These are phyloP conservation scores for Brienomyrus brachyistius DNA, from an alignment of 2,113 vertebrate genomes.

Conservation along the genomic window DNA sequence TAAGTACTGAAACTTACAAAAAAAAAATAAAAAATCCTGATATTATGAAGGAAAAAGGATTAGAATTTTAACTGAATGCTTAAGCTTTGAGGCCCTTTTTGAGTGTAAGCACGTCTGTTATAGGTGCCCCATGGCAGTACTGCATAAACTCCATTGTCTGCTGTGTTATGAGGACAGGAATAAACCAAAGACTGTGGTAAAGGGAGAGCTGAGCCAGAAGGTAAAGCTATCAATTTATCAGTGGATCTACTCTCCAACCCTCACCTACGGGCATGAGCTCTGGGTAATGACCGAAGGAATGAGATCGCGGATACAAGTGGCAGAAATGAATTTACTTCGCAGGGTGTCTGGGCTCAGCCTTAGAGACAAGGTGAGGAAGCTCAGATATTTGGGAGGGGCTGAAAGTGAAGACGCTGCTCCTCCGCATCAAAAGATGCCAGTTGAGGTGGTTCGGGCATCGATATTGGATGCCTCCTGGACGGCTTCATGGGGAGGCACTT, in stretches of 20 bases:
- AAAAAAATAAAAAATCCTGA: not conserved
- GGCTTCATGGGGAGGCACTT: not conserved
- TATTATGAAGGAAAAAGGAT: not conserved
- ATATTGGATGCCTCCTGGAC: not conserved
- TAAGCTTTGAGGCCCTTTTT: not conserved
- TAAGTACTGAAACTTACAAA: not conserved
- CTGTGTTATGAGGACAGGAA: not conserved
- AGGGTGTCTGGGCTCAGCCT: not conserved
- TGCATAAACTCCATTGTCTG: not conserved
- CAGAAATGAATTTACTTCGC: not conserved
- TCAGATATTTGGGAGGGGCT: not conserved
- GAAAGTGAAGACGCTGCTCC: not conserved
- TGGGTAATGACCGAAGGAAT: not conserved
- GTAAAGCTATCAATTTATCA: not conserved
- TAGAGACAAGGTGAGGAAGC: not conserved
- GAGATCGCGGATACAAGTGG: not conserved
- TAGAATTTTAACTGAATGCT: not conserved
- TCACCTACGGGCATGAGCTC: not conserved
- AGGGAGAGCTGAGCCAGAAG: not conserved
- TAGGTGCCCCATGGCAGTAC: not conserved
- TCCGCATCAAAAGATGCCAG: not conserved
- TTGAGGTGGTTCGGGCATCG: not conserved
- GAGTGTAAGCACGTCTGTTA: not conserved
- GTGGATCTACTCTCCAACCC: not conserved
- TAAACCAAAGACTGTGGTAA: not conserved